Evolutionary conservation across 2,888 invertebrate genomes (phyloP).

Genomic region (Sclerodermus sp.): DNA sequence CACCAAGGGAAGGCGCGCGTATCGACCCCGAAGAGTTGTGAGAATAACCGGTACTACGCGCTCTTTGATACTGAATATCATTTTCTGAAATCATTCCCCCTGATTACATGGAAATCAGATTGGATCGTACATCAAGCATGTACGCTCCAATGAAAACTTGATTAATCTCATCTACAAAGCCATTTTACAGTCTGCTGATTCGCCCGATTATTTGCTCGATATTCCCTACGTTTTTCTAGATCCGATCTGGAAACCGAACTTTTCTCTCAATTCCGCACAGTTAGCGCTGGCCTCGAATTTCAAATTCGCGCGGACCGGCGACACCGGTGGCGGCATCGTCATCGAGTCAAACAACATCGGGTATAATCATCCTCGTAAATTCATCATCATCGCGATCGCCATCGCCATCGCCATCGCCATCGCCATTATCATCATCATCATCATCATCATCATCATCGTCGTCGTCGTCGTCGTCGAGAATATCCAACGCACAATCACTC

Average conservation of each 20-base stretch:
- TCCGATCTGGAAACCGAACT: too few species aligned
- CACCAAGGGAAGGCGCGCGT: conserved; percentile 19
- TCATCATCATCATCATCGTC: conserved; percentile 45
- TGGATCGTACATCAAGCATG: too few species aligned
- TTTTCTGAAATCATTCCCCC: conserved; percentile 11
- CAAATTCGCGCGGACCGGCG: too few species aligned
- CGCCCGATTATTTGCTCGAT: too few species aligned
- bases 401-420: conserved; percentile 18
- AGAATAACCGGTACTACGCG: background rate
- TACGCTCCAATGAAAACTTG: too few species aligned
- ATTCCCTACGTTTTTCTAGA: too few species aligned
- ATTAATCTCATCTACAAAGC: too few species aligned
- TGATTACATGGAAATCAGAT: conserved; percentile 15
- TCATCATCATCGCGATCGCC: conserved; percentile 42
- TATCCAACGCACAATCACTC: conserved; percentile 34
- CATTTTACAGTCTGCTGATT: too few species aligned
- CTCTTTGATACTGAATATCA: background rate
- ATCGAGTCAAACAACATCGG: conserved; percentile 35
- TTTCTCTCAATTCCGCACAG: too few species aligned
- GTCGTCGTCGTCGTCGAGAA: conserved; percentile 26
- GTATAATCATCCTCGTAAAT: conserved; percentile 48
- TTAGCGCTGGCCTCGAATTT: too few species aligned
- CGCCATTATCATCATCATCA: conserved; percentile 45
- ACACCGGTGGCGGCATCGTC: conserved; percentile 44
- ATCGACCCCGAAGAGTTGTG: background rate